A percentile compares a stretch with the other conserved stretches of the same genome.
These are phyloP conservation scores for Melanotus villosus DNA, from an alignment of 2,888 invertebrate species.

Conservation along the genomic window DNA sequence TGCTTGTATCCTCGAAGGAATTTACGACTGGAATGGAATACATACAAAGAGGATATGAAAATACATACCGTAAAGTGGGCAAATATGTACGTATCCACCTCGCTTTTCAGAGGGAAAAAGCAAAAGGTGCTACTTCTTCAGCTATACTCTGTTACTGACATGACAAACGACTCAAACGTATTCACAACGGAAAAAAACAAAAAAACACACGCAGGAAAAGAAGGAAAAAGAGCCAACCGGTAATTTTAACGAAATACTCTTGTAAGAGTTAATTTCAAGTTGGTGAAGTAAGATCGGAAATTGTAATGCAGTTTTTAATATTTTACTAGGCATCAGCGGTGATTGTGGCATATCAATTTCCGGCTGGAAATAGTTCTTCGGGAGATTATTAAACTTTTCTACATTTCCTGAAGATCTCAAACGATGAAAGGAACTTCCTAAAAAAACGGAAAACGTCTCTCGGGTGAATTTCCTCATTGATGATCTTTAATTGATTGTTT, in stretches of 20 bases:
- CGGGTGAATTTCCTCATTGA: background rate
- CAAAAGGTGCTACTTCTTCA: slow-evolving; percentile 23
- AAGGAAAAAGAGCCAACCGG: no score
- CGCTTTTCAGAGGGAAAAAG: slow-evolving; percentile 19
- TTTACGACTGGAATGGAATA: slow-evolving; percentile 47
- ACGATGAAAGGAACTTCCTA: background rate
- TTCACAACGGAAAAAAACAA: no score
- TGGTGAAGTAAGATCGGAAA: background rate
- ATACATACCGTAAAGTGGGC: slow-evolving; percentile 47
- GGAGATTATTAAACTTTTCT: background rate
- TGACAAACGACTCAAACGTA: no score
- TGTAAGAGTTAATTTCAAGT: background rate
- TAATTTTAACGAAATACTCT: background rate
- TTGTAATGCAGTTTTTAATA: background rate
- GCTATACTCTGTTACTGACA: slow-evolving; percentile 21
- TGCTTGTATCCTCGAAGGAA: slow-evolving; percentile 53
- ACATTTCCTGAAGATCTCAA: background rate
- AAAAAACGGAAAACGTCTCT: background rate
- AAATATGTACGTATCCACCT: slow-evolving; percentile 39
- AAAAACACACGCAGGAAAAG: no score
- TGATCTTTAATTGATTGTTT: slow-evolving; percentile 17
- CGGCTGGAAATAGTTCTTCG: background rate
- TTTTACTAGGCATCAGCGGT: background rate
- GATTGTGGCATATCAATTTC: slow-evolving; percentile 12
- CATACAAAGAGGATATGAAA: slow-evolving; percentile 51